phyloP scores from a whole-genome alignment of 2,888 invertebrate genomes.

The Drosophila pegasa region DNA sequence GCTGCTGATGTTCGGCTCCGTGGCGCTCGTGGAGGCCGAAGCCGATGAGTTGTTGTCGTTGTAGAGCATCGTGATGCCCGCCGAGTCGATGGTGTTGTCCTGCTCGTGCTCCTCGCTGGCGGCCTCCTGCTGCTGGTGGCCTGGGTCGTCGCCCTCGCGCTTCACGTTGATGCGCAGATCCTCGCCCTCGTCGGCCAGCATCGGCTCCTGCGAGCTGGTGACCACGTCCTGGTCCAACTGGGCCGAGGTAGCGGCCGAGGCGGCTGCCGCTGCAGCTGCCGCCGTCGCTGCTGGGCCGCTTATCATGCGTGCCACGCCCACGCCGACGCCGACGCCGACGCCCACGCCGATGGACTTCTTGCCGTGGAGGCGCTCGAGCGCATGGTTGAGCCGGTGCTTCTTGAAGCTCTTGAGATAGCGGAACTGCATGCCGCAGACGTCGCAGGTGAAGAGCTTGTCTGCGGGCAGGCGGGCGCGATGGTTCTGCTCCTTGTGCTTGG shows the following conservation, averaged over 20 bases:
- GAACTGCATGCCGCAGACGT: constrained; percentile 96
- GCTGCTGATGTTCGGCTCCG: constrained; percentile 84
- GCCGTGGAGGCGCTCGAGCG: constrained; percentile 92
- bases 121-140: constrained; percentile 88
- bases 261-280: background rate
- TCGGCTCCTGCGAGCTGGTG: constrained; percentile 89
- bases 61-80: constrained; percentile 84
- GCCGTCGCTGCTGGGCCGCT: constrained; percentile 23
- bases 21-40: constrained; percentile 84
- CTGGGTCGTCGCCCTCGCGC: constrained; percentile 86
- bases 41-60: constrained; percentile 80
- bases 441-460: constrained; percentile 95
- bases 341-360: constrained; percentile 85
- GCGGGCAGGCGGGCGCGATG: constrained; percentile 94
- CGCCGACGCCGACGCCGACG: constrained; percentile 20
- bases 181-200: constrained; percentile 86
- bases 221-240: constrained; percentile 87
- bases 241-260: constrained; percentile 22
- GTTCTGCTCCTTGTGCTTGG: constrained; percentile 94
- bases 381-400: constrained; percentile 94
- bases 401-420: constrained; percentile 95
- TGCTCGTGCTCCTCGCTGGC: constrained; percentile 86
- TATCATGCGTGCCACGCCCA: constrained; percentile 24
- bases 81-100: constrained; percentile 91
- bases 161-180: constrained; percentile 87